Evolutionary conservation across 1,140 invertebrate genomes (phyloP).

Genomic region (Tetraneura akinire): DNA sequence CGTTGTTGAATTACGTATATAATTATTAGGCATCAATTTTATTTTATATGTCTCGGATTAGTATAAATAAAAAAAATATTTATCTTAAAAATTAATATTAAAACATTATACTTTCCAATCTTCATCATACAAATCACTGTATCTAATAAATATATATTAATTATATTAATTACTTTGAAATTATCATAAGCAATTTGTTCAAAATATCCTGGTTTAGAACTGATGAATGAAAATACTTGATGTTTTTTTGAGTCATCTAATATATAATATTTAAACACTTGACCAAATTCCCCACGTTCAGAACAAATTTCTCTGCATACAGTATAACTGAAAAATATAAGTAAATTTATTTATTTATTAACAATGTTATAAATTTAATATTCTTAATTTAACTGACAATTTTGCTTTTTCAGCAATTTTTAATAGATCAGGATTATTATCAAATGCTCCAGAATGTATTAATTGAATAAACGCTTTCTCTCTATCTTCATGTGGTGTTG

Average conservation of each 20-base stretch:
- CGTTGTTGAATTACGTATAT: too few species aligned
- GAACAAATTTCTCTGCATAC: conserved; percentile 68
- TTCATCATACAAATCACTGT: background rate
- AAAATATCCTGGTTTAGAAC: conserved; percentile 42
- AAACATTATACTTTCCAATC: too few species aligned
- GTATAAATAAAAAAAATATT: too few species aligned
- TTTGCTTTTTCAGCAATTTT: conserved; percentile 34
- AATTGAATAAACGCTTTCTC: conserved; percentile 44
- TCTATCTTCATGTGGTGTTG: conserved; percentile 34
- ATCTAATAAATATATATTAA: background rate
- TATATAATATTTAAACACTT: conserved; percentile 66
- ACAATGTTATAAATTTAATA: background rate
- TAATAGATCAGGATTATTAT: conserved; percentile 8
- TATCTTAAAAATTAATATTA: too few species aligned
- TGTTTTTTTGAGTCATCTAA: conserved; percentile 62
- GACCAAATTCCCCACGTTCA: conserved; percentile 62
- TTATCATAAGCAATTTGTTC: conserved; percentile 31
- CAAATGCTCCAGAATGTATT: conserved; percentile 38
- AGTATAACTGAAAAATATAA: conserved; percentile 61
- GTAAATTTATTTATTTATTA: background rate
- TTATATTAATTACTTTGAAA: background rate
- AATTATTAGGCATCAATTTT: too few species aligned
- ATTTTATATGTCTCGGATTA: too few species aligned
- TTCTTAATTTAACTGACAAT: conserved; percentile 25
- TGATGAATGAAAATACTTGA: conserved; percentile 57